Base-by-base conservation (phyloP, 2,113 vertebrate species). In the Ctenodactylus gundi region DNA sequence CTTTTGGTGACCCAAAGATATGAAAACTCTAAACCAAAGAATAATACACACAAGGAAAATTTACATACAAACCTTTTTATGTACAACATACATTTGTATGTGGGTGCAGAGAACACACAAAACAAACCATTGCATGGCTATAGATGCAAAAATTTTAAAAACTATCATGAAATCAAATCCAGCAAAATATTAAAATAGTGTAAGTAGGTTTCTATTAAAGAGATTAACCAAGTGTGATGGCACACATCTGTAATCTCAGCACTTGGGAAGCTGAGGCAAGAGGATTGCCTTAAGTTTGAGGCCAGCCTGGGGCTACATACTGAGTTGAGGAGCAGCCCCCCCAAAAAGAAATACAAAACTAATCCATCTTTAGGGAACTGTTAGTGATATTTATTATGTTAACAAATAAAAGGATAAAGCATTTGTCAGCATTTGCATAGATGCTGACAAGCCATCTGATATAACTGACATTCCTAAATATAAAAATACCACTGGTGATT, bases 111-210 rank as follows among this genome's bases (percentile, higher is more conserved):
- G 51, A 55, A 55, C 2, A 67, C 36, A 49, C 29, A 92, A 70
- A 95, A 70, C 21, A 58, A 78, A 23, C 2, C 70, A 46, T 92
- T 21, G 58, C 64, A 51, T 58, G 51, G 15, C 29, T 67, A 34
- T 39, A 58, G 34, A 36, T 83, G 11, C 3, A 89, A 94, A 80
- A 86, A 34, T 44, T 29, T 49, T 75, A 92, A 60, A 49, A 89
- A 55, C 46, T 85, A 55, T 68, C 76, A 92, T 58, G 51, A 92
- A 94, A 88, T 90, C n/a, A 93, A 70, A 64, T 51, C 49, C 10
- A 70, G 58, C 67, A 94, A 92, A 36, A 76, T 64, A 92, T 49
- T 85, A 80, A 73, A 85, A 73, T 58, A 88, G 25, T 36, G 34
- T 67, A 44, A 67, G 27, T n/a, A 41, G 0, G 20, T 83, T 88